Evolutionary conservation across 2,888 invertebrate genomes (phyloP).

Genomic region (Hermaeophaga mercurialis): DNA sequence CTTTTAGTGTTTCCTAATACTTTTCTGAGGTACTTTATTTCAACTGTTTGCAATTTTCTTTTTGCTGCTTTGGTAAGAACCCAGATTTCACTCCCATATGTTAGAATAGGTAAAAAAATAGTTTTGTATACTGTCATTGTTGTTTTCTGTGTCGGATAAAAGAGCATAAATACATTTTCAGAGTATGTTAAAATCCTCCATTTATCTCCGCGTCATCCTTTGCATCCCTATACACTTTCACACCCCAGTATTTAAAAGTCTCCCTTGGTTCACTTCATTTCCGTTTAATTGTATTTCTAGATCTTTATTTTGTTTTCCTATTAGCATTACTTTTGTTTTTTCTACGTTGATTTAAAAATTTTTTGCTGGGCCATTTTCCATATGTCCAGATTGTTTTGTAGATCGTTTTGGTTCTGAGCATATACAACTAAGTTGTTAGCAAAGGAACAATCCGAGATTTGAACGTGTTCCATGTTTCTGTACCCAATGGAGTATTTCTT

Average conservation of each 20-base stretch:
- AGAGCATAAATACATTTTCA: no score
- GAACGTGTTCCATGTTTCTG: constrained; percentile 1
- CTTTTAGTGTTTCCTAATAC: no score
- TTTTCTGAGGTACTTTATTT: no score
- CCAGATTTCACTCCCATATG: no score
- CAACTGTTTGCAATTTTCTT: no score
- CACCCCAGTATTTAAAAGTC: background rate
- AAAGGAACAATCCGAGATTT: background rate
- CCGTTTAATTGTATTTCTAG: background rate
- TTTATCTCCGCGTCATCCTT: background rate
- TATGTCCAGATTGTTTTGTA: constrained; percentile 1
- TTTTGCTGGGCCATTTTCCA: background rate
- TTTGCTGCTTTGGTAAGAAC: no score
- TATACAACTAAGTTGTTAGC: constrained; percentile 3
- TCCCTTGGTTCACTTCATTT: background rate
- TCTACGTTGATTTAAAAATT: no score
- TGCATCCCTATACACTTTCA: background rate
- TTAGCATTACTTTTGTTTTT: no score
- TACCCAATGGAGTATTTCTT: constrained; percentile 2
- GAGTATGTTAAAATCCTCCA: no score
- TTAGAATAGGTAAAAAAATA: no score
- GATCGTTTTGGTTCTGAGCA: constrained; percentile 1
- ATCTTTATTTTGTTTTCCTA: background rate
- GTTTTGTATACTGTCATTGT: no score
- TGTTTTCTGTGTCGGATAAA: no score